These are phyloP conservation scores for Athalia cordata DNA, from an alignment of 2,888 invertebrate genomes.

Conservation along the genomic window DNA sequence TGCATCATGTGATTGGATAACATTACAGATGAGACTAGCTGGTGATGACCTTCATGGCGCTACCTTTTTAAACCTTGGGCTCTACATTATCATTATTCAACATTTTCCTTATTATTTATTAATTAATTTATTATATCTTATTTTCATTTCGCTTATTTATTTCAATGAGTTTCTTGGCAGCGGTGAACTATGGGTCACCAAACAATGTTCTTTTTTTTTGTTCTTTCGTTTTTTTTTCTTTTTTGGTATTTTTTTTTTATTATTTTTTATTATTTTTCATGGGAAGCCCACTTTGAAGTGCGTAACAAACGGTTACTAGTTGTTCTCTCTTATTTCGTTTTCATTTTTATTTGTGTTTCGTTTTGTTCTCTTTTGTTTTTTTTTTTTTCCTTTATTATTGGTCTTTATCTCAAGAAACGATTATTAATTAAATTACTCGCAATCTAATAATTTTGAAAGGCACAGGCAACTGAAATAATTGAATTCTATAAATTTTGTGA, in stretches of 20 bases:
- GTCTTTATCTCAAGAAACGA: constrained; percentile 13
- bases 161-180: constrained; percentile 62
- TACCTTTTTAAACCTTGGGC: constrained; percentile 64
- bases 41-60: constrained; percentile 68
- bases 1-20: constrained; percentile 71
- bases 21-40: constrained; percentile 72
- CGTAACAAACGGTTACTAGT: constrained; percentile 54
- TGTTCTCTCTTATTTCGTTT: background rate
- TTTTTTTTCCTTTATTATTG: background rate
- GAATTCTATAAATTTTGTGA: constrained; percentile 1
- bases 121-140: constrained; percentile 54
- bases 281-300: constrained; percentile 66
- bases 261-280: constrained; percentile 44
- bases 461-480: constrained; percentile 65
- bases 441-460: constrained; percentile 61
- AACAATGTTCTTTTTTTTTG: constrained; percentile 51
- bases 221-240: constrained; percentile 30
- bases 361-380: background rate
- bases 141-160: constrained; percentile 44
- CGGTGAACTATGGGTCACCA: constrained; percentile 63
- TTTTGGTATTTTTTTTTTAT: constrained; percentile 44
- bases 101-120: constrained; percentile 54
- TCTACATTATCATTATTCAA: constrained; percentile 64
- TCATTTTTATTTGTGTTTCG: background rate
- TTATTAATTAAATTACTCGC: constrained; percentile 46